These are phyloP conservation scores for Tenthredo amoena DNA, from an alignment of 2,888 invertebrate genomes.

Conservation along the genomic window DNA sequence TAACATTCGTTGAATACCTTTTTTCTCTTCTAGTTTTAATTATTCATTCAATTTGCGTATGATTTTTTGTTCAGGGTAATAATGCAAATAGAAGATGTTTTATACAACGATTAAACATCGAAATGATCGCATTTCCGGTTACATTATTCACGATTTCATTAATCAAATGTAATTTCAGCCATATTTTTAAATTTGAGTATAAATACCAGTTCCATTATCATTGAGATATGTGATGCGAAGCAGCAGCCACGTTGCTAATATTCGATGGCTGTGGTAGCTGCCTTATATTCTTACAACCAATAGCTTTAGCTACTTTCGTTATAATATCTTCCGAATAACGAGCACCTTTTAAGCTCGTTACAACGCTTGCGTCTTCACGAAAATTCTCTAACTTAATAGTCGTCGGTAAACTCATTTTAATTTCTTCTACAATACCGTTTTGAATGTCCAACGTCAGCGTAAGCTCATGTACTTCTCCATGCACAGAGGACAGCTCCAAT, in stretches of 20 bases:
- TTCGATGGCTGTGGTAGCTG: slow-evolving; percentile 55
- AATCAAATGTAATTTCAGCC: background rate
- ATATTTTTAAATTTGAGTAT: background rate
- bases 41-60: background rate
- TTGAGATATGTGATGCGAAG: slow-evolving; percentile 65
- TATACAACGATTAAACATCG: background rate
- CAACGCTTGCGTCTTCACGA: slow-evolving; percentile 83
- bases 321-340: slow-evolving; percentile 84
- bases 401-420: slow-evolving; percentile 83
- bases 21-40: background rate
- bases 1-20: background rate
- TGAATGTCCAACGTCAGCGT: slow-evolving; percentile 84
- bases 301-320: slow-evolving; percentile 80
- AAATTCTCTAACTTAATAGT: slow-evolving; percentile 82
- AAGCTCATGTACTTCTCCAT: slow-evolving; percentile 78
- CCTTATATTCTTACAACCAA: slow-evolving; percentile 67
- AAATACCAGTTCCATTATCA: background rate
- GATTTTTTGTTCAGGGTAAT: background rate
- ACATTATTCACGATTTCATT: background rate
- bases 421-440: slow-evolving; percentile 84
- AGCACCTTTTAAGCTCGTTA: slow-evolving; percentile 84
- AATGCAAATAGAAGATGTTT: background rate
- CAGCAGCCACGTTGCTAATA: slow-evolving; percentile 70
- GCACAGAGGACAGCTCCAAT: slow-evolving; percentile 81
- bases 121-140: background rate